phyloP scores from a whole-genome alignment of 2,888 invertebrate species.

The Endomychus coccineus region DNA sequence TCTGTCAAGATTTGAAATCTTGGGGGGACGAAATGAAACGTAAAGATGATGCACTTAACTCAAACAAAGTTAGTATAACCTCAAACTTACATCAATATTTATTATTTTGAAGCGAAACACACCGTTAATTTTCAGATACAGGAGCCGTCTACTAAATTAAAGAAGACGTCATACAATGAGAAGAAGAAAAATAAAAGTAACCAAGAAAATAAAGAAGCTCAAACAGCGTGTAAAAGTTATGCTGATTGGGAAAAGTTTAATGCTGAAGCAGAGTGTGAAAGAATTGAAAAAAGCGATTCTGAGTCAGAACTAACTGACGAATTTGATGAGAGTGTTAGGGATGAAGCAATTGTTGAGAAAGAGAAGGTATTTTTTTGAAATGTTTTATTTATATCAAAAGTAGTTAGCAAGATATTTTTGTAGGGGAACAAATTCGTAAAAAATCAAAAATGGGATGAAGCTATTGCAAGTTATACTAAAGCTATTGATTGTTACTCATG shows the following conservation, averaged over 20 bases:
- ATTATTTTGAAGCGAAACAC: background rate
- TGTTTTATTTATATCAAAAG: conserved; percentile 24
- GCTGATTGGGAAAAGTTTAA: conserved; percentile 73
- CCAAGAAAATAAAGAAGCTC: conserved; percentile 27
- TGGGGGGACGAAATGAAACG: conserved; percentile 69
- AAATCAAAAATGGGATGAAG: conserved; percentile 72
- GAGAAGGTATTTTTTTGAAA: conserved; percentile 48
- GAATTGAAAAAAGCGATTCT: conserved; percentile 51
- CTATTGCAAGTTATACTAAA: conserved; percentile 76
- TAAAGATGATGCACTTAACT: conserved; percentile 47
- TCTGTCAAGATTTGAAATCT: conserved; percentile 61
- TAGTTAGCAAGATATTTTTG: conserved; percentile 26
- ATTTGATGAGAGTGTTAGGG: conserved; percentile 49
- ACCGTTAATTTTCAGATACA: background rate
- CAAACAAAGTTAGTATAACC: conserved; percentile 1
- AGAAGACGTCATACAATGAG: conserved; percentile 1
- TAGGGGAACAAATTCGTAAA: conserved; percentile 79
- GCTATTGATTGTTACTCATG: conserved; percentile 77
- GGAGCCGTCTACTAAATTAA: background rate
- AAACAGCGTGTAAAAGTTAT: conserved; percentile 52
- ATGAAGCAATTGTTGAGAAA: conserved; percentile 62
- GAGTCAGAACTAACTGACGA: conserved; percentile 47
- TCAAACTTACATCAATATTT: background rate
- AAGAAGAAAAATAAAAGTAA: conserved; percentile 15
- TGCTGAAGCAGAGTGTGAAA: conserved; percentile 61